These are phyloP conservation scores for Parnassius glacialis DNA, from an alignment of 2,888 invertebrate species.

Conservation along the genomic window DNA sequence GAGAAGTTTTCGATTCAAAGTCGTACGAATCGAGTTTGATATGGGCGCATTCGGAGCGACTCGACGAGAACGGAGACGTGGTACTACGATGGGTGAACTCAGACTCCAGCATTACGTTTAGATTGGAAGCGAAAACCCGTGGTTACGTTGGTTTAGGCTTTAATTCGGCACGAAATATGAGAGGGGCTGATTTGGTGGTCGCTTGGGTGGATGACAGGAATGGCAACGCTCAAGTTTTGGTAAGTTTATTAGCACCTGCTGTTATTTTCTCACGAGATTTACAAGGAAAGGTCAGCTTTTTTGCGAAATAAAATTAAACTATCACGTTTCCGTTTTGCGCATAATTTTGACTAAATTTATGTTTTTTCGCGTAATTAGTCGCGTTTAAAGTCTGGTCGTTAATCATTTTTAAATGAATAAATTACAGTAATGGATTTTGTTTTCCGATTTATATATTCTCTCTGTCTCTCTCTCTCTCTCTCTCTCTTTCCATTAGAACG, in stretches of 20 bases:
- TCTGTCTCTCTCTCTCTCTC: too few relatives aligned
- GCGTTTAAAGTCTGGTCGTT: background rate
- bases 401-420: background rate
- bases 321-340: background rate
- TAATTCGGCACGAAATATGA: slow-evolving; percentile 88
- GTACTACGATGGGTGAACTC: slow-evolving; percentile 86
- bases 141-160: slow-evolving; percentile 95
- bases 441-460: too few relatives aligned
- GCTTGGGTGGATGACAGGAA: slow-evolving; percentile 91
- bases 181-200: slow-evolving; percentile 92
- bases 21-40: slow-evolving; percentile 67
- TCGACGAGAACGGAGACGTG: slow-evolving; percentile 78
- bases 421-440: too few relatives aligned
- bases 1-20: slow-evolving; percentile 71
- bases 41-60: slow-evolving; percentile 82
- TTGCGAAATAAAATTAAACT: background rate
- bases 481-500: too few relatives aligned
- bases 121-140: slow-evolving; percentile 89
- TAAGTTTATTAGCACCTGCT: slow-evolving; percentile 71
- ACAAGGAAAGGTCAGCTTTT: slow-evolving; percentile 20
- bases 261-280: slow-evolving; percentile 36
- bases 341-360: too few relatives aligned
- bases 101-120: slow-evolving; percentile 90
- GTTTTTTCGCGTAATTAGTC: background rate
- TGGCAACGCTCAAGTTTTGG: slow-evolving; percentile 87